These are phyloP conservation scores for Campoplex capitator DNA, from an alignment of 2,888 invertebrate species.

Conservation along the genomic window DNA sequence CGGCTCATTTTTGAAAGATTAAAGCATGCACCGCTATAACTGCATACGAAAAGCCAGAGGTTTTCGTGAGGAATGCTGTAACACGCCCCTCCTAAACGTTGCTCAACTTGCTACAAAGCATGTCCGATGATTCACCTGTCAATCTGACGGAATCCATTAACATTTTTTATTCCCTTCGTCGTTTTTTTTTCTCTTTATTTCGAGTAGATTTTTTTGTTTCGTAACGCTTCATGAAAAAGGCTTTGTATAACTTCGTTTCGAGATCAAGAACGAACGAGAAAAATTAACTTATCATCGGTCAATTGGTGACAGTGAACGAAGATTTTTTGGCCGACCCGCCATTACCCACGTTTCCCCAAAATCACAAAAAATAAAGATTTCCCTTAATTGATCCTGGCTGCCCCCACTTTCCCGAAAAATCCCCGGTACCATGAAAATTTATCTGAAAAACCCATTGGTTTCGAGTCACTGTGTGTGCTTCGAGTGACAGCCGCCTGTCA, in stretches of 20 bases:
- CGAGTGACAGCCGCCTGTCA: slow-evolving; percentile 19
- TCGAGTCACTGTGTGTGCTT: neutral
- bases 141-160: neutral
- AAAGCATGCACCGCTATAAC: neutral
- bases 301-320: neutral
- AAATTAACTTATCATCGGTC: neutral
- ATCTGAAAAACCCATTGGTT: slow-evolving; percentile 24
- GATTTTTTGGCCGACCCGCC: neutral
- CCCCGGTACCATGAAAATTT: no score
- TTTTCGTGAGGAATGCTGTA: slow-evolving; percentile 11
- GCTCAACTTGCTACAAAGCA: slow-evolving; percentile 9
- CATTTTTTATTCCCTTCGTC: neutral
- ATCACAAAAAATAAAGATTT: neutral
- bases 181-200: neutral
- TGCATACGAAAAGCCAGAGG: neutral
- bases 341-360: neutral
- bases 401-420: neutral
- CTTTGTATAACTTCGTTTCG: neutral
- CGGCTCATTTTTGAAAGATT: neutral
- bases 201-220: neutral
- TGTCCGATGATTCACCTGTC: slow-evolving; percentile 1
- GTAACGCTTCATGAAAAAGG: neutral
- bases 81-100: slow-evolving; percentile 7
- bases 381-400: neutral
- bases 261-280: neutral